A percentile compares a stretch with the other conserved stretches of the same genome.
These are phyloP conservation scores for Scaptomyza polygonia DNA, from an alignment of 2,888 invertebrate species.

Conservation along the genomic window DNA sequence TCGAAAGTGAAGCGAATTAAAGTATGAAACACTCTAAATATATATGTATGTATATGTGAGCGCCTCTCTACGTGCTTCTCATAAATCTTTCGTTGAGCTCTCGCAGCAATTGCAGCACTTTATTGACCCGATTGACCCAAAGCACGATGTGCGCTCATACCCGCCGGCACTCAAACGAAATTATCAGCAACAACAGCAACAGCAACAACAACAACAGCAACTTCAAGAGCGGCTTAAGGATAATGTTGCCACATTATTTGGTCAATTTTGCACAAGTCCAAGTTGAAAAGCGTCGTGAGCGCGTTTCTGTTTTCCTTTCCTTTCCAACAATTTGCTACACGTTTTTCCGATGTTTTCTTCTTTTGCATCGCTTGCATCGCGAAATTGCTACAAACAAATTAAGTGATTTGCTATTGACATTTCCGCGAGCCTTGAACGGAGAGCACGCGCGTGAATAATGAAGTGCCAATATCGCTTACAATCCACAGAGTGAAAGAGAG, in stretches of 20 bases:
- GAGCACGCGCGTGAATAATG: slow-evolving; percentile 79
- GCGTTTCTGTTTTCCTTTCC: slow-evolving; percentile 20
- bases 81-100: slow-evolving; percentile 51
- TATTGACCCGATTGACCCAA: slow-evolving; percentile 67
- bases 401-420: slow-evolving; percentile 82
- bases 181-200: slow-evolving; percentile 41
- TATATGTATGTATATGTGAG: slow-evolving; percentile 7
- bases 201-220: slow-evolving; percentile 28
- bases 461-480: slow-evolving; percentile 80
- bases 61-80: slow-evolving; percentile 43
- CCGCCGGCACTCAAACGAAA: slow-evolving; percentile 43
- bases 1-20: not conserved
- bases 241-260: slow-evolving; percentile 75
- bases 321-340: slow-evolving; percentile 65
- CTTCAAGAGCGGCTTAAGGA: slow-evolving; percentile 43
- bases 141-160: slow-evolving; percentile 44
- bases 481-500: slow-evolving; percentile 20
- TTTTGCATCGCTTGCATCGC: slow-evolving; percentile 33
- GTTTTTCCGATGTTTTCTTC: slow-evolving; percentile 46
- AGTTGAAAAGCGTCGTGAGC: slow-evolving; percentile 61
- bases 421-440: slow-evolving; percentile 74
- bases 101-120: slow-evolving; percentile 56
- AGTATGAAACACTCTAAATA: not conserved
- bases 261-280: slow-evolving; percentile 60
- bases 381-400: slow-evolving; percentile 79